These are phyloP conservation scores for Lagopus leucura DNA, from an alignment of 2,113 vertebrate species.

Conservation along the genomic window DNA sequence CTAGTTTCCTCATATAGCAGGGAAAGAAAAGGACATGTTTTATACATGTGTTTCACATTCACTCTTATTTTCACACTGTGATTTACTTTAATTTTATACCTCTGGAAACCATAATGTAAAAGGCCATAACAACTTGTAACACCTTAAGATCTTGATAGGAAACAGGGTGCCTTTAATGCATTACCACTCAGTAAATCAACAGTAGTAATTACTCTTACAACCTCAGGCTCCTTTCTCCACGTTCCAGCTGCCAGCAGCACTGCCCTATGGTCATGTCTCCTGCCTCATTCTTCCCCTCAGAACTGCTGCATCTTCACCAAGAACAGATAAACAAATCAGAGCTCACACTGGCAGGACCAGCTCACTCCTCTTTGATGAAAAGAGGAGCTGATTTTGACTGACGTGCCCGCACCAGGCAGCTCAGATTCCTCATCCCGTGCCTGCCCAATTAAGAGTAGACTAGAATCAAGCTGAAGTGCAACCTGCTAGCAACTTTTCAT, in stretches of 20 bases:
- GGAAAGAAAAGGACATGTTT: neutral
- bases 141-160: conserved; percentile 11
- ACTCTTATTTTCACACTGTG: conserved; percentile 16
- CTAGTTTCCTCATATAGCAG: neutral
- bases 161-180: conserved; percentile 26
- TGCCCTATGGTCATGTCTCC: neutral
- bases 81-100: conserved; percentile 11
- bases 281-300: neutral
- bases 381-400: neutral
- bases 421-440: rapidly evolving
- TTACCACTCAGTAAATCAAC: conserved; percentile 1
- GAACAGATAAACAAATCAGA: rapidly evolving
- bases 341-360: rapidly evolving
- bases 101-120: conserved; percentile 16
- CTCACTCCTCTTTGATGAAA: rapidly evolving
- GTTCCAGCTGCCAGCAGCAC: neutral
- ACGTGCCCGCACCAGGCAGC: neutral
- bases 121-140: conserved; percentile 42
- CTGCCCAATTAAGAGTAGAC: neutral
- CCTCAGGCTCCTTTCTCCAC: neutral
- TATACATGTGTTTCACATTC: conserved; percentile 3
- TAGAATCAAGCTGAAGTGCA: neutral
- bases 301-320: neutral
- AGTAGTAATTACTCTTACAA: neutral
- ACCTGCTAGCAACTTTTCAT: rapidly evolving